Conservation (phyloP, 2,888 invertebrate species). For the Tipula unca region DNA sequence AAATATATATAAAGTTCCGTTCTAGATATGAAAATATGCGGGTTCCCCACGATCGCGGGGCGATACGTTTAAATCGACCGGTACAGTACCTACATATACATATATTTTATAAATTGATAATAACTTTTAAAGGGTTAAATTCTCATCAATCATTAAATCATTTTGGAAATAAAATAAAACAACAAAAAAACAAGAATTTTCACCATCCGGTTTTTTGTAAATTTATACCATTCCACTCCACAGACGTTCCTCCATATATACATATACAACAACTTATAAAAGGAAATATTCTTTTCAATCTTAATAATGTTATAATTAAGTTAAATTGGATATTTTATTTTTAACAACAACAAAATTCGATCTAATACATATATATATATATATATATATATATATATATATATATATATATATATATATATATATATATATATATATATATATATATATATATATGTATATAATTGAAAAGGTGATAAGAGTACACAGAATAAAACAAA, state of each 20-base stretch:
- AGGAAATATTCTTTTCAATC: neutral
- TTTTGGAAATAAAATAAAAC: neutral
- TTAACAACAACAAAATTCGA: neutral
- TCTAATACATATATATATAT: too few relatives aligned
- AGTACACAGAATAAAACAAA: neutral
- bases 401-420: too few relatives aligned
- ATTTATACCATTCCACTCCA: neutral
- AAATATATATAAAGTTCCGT: neutral
- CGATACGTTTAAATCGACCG: neutral
- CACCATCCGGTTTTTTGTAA: neutral
- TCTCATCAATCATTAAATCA: neutral
- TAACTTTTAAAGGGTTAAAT: neutral
- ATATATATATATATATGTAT: too few relatives aligned
- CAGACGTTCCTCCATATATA: neutral
- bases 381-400: too few relatives aligned
- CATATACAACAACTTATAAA: neutral
- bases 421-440: too few relatives aligned
- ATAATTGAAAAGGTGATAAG: constrained; percentile 10
- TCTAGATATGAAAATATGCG: neutral
- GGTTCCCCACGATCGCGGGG: neutral
- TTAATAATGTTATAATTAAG: neutral
- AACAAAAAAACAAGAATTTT: neutral
- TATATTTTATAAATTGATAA: neutral
- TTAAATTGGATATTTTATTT: constrained; percentile 9
- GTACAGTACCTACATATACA: neutral